A percentile compares a stretch with the other conserved stretches of the same genome.
phyloP scores from a whole-genome alignment of 2,797 vertebrate species.

The Bradypodion ventrale region DNA sequence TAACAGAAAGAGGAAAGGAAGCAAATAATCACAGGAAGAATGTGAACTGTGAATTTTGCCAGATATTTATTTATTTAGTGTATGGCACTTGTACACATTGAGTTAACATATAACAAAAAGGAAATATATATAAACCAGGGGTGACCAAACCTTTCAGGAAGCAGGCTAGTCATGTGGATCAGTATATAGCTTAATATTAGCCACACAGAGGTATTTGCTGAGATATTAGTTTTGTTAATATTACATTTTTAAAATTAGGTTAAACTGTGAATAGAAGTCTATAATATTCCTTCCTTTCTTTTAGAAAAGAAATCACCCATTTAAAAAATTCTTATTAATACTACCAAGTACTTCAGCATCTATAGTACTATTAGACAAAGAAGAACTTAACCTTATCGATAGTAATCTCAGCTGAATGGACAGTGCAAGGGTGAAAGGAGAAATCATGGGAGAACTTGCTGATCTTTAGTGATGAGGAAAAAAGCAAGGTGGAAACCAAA shows the following conservation, averaged over 20 bases:
- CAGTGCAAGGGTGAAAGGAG: background rate
- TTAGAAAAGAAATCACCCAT: too few species aligned
- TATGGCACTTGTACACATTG: too few species aligned
- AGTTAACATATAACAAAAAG: too few species aligned
- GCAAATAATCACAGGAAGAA: too few species aligned
- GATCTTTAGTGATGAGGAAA: background rate
- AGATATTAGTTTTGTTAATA: background rate
- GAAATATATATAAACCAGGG: too few species aligned
- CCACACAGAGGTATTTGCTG: constrained; percentile 15
- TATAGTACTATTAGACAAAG: background rate
- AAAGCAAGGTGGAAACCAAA: background rate
- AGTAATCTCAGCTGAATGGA: background rate
- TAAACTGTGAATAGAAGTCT: constrained; percentile 49
- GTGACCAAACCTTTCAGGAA: too few species aligned
- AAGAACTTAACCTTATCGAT: background rate
- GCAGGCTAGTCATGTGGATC: too few species aligned
- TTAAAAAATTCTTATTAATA: too few species aligned
- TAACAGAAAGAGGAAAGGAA: background rate
- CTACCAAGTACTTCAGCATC: background rate
- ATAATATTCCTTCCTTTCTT: constrained; percentile 14
- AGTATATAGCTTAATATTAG: constrained; percentile 45
- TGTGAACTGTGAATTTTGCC: too few species aligned
- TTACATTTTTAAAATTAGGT: constrained; percentile 38
- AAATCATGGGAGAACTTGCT: constrained; percentile 21
- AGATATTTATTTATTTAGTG: too few species aligned